These are phyloP conservation scores for Spodoptera littoralis DNA, from an alignment of 2,888 invertebrate species.

Conservation along the genomic window DNA sequence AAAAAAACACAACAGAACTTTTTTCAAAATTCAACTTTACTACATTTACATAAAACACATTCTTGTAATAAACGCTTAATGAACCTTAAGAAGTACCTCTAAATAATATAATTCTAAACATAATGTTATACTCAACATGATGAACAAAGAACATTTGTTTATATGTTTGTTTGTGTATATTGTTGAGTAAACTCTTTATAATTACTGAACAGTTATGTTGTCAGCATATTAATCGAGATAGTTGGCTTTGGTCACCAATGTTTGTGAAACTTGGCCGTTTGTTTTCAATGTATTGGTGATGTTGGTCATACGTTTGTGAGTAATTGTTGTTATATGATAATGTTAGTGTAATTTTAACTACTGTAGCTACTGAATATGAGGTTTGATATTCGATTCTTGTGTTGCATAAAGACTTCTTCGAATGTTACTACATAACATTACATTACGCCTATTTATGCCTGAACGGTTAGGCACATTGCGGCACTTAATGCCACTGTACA, in stretches of 20 bases:
- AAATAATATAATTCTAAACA: slow-evolving; percentile 34
- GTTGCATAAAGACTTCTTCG: too few species aligned
- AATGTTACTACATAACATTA: too few species aligned
- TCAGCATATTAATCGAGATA: slow-evolving; percentile 45
- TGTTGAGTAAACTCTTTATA: slow-evolving; percentile 56
- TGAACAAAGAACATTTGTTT: slow-evolving; percentile 52
- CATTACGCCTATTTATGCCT: too few species aligned
- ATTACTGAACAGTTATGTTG: slow-evolving; percentile 50
- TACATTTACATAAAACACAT: not conserved
- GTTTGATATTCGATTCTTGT: too few species aligned
- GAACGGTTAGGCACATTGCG: too few species aligned
- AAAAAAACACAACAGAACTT: too few species aligned
- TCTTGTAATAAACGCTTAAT: slow-evolving; percentile 22
- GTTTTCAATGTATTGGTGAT: not conserved
- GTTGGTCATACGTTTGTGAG: not conserved
- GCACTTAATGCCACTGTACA: too few species aligned
- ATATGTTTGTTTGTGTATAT: slow-evolving; percentile 35
- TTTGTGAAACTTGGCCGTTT: slow-evolving; percentile 13
- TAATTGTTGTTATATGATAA: not conserved
- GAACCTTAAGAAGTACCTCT: slow-evolving; percentile 26
- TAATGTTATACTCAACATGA: slow-evolving; percentile 44
- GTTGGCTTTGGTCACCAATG: slow-evolving; percentile 28
- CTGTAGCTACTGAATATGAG: too few species aligned
- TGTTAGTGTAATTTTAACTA: not conserved
- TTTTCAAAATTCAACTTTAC: not conserved